Conservation (phyloP, 2,113 vertebrate genomes). For the Gracilinanus agilis region DNA sequence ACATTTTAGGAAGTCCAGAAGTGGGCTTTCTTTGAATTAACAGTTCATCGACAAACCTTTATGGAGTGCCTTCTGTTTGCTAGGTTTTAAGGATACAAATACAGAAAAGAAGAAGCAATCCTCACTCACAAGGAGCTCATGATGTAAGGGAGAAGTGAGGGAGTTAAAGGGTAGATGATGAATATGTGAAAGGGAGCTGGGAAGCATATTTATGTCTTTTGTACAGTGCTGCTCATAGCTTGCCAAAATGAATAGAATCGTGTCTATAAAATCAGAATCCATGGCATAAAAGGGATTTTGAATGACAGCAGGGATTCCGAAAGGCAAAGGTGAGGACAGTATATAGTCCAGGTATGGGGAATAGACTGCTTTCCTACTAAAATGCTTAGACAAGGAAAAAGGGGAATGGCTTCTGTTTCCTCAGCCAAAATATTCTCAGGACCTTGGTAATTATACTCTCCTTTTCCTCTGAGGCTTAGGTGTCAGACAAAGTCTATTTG, state of each 20-base stretch:
- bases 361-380: not conserved
- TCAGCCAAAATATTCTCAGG: slow-evolving; percentile 20
- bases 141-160: not conserved
- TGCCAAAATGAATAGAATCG: slow-evolving; percentile 85
- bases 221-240: slow-evolving; percentile 83
- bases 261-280: slow-evolving; percentile 85
- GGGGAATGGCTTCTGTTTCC: slow-evolving; percentile 23
- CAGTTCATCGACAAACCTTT: not conserved
- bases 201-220: slow-evolving; percentile 82
- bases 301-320: not conserved
- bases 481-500: slow-evolving; percentile 19
- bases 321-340: not conserved
- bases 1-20: not conserved
- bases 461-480: slow-evolving; percentile 34
- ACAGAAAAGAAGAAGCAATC: not conserved
- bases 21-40: not conserved
- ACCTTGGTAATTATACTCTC: slow-evolving; percentile 46
- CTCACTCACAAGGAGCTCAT: not conserved
- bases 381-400: slow-evolving; percentile 33
- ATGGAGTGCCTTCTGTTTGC: not conserved
- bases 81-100: not conserved
- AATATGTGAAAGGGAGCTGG: slow-evolving; percentile 80
- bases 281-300: slow-evolving; percentile 72
- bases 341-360: not conserved
- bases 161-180: slow-evolving; percentile 75